These are phyloP conservation scores for Trachelus tabidus DNA, from an alignment of 2,888 invertebrate species.

Conservation along the genomic window DNA sequence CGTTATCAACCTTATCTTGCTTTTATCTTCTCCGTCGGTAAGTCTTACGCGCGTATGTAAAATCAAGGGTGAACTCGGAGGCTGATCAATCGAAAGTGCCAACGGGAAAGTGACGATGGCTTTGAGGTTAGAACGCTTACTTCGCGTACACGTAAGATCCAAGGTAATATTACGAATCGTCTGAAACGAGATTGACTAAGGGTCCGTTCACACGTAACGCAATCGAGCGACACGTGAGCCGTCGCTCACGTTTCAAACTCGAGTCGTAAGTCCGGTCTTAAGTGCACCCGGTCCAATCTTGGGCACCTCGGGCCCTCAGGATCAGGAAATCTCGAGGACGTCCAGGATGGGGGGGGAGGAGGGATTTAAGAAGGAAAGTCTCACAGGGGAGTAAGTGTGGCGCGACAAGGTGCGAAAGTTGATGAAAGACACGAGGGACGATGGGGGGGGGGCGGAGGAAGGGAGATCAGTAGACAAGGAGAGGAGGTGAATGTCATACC, in stretches of 20 bases:
- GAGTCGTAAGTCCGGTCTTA: background rate
- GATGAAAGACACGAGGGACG: conserved; percentile 50
- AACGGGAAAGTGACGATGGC: background rate
- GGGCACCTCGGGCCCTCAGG: background rate
- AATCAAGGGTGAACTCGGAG: background rate
- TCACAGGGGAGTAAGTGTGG: background rate
- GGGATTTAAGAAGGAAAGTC: background rate
- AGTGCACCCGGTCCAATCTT: background rate
- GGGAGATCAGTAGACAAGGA: conserved; percentile 18
- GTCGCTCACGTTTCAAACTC: background rate
- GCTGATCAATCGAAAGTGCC: background rate
- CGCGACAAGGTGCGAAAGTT: background rate
- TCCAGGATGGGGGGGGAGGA: background rate
- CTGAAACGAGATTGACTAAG: background rate
- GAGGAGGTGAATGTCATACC: background rate
- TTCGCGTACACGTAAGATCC: background rate
- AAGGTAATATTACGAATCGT: background rate
- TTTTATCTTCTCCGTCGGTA: background rate
- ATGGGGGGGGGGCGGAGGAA: conserved; percentile 47
- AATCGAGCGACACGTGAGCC: background rate
- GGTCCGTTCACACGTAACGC: background rate
- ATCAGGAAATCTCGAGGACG: background rate
- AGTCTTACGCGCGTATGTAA: background rate
- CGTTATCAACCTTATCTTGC: background rate
- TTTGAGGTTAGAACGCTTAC: background rate